Base-by-base conservation (phyloP, 2,888 invertebrate genomes). In the Pteria penguin region DNA sequence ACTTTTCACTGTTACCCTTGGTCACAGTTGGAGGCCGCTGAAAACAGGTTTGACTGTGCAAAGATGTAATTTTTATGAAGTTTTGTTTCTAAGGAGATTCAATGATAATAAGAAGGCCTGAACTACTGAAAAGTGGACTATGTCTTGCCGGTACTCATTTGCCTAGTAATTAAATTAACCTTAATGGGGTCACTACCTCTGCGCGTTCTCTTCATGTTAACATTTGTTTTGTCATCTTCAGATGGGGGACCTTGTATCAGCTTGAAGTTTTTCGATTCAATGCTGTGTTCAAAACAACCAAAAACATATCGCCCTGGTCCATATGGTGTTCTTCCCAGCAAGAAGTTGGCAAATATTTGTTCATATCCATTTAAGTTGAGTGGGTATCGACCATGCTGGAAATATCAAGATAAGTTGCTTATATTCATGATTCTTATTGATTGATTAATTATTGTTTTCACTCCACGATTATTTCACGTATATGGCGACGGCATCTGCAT, bases 331-430 rank as follows among this genome's bases (percentile, higher is more conserved):
- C 82, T 82, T 2, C 86, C 87, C 31, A 88, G 76, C 14, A 88
- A 75, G 72, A 88, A 88, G 78, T 88, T 88, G 62, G 88, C 84
- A 71, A 88, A 88, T n/a, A 86, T 82, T 72, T 86, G 86, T 33
- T 86, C 83, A 68, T 82, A 88, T 45, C 85, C 76, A 26, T 75
- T 68, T 58, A 82, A 31, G 27, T 80, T 81, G 14, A 86, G 76
- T 0, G 83, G 85, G 65, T 86, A 87, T 24, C 63, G 62, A 5
- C 86, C 87, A 72, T 74, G 69, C 87, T 88, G 82, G 27, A 45
- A 45, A 45, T 18, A 45, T 45, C 18, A 45, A 45, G 45, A 8
- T 45, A 45, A 45, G 18, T 45, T 14, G 8, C 8, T 18, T 14
- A 45, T 45, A 45, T 45, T 45, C 8, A 45, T 45, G 58, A 18